Conservation (phyloP, 1,140 invertebrate genomes). For the Limonius californicus region DNA sequence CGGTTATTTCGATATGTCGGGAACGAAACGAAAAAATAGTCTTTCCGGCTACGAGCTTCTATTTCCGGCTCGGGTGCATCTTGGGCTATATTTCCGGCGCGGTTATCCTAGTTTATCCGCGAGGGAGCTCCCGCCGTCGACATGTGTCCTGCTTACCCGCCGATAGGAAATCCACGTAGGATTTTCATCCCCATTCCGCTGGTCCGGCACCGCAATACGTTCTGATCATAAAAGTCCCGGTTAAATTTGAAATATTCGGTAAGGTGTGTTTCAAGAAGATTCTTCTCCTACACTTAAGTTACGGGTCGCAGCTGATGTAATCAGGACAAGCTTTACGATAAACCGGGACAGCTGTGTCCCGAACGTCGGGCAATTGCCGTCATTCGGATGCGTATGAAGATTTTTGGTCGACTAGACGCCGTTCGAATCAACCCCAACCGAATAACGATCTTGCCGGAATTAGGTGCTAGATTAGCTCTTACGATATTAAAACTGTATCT, state of each 20-base stretch:
- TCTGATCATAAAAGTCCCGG: constrained; percentile 32
- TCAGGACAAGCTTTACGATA: not conserved
- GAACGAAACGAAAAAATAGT: constrained; percentile 50
- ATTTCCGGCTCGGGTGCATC: constrained; percentile 53
- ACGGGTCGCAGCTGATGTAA: not conserved
- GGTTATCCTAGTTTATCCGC: constrained; percentile 55
- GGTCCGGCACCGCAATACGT: constrained; percentile 30
- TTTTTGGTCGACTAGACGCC: too few relatives aligned
- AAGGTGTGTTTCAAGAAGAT: not conserved
- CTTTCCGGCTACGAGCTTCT: constrained; percentile 55
- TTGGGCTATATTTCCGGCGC: constrained; percentile 53
- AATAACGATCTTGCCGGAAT: not conserved
- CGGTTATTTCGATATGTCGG: constrained; percentile 34
- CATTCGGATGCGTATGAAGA: too few relatives aligned
- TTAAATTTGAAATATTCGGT: constrained; percentile 26
- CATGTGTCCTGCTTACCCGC: constrained; percentile 44
- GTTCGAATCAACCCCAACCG: too few relatives aligned
- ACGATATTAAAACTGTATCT: not conserved
- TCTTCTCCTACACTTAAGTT: not conserved
- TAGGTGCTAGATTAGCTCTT: not conserved
- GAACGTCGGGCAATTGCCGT: too few relatives aligned
- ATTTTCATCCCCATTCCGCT: constrained; percentile 29
- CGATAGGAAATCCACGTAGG: constrained; percentile 35
- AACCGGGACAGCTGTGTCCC: too few relatives aligned
- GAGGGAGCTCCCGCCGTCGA: constrained; percentile 40